Evolutionary conservation across 2,888 invertebrate genomes (phyloP).

Genomic region (Malacosoma neustria): DNA sequence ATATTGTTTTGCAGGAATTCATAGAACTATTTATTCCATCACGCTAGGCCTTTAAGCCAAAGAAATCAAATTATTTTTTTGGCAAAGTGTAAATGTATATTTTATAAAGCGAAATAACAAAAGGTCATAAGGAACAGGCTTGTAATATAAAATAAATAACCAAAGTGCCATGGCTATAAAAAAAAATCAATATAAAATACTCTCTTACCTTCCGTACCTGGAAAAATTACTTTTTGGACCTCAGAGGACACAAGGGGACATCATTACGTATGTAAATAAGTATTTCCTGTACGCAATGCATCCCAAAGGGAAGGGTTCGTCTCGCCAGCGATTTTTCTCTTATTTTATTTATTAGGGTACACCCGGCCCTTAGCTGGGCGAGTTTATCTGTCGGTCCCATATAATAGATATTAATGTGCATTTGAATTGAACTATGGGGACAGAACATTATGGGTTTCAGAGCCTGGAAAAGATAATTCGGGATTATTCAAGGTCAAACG

Average conservation of each 20-base stretch:
- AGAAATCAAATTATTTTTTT: no score
- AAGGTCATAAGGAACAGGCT: no score
- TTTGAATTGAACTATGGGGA: slow-evolving; percentile 5
- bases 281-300: slow-evolving; percentile 23
- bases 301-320: slow-evolving; percentile 27
- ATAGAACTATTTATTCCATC: no score
- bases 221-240: no score
- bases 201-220: no score
- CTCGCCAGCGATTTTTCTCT: slow-evolving; percentile 34
- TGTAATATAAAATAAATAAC: no score
- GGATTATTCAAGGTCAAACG: no score
- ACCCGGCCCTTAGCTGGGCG: slow-evolving; percentile 14
- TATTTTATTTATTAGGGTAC: slow-evolving; percentile 42
- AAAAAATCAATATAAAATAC: no score
- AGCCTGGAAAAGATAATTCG: not conserved
- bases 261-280: slow-evolving; percentile 39
- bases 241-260: slow-evolving; percentile 21
- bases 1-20: slow-evolving; percentile 10
- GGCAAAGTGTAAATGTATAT: no score
- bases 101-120: no score
- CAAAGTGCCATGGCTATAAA: no score
- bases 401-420: slow-evolving; percentile 20
- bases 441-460: not conserved
- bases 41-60: no score
- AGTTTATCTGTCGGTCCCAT: slow-evolving; percentile 22